These are phyloP conservation scores for Bimastos eiseni DNA, from an alignment of 2,888 invertebrate genomes.

Conservation along the genomic window DNA sequence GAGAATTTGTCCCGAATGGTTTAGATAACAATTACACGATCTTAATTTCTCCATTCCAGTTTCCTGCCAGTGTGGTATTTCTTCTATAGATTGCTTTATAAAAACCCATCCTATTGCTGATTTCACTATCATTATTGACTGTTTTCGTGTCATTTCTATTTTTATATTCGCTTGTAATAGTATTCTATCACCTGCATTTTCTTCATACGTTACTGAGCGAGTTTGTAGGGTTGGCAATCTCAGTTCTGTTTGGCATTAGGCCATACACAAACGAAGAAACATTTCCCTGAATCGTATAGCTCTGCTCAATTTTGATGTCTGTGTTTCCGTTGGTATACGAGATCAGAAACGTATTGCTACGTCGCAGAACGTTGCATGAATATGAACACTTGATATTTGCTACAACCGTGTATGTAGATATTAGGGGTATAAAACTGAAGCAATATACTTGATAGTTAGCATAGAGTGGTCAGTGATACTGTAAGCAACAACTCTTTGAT, in stretches of 20 bases:
- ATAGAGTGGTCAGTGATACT: not conserved
- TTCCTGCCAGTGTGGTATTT: not conserved
- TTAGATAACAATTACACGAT: too few species aligned
- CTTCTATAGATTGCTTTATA: not conserved
- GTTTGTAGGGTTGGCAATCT: too few species aligned
- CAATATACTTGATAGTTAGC: not conserved
- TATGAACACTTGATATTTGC: not conserved
- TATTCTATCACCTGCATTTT: not conserved
- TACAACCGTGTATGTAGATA: not conserved
- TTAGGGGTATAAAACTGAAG: conserved; percentile 2
- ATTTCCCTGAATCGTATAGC: not conserved
- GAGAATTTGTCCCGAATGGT: too few species aligned
- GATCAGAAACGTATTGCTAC: not conserved
- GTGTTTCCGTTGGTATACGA: not conserved
- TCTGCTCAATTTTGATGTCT: not conserved
- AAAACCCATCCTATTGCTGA: not conserved
- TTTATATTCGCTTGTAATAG: not conserved
- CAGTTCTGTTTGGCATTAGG: not conserved
- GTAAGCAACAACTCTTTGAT: not conserved
- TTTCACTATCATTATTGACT: not conserved
- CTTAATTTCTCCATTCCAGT: not conserved
- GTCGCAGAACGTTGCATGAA: not conserved
- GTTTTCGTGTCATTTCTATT: not conserved
- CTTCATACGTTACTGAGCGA: too few species aligned
- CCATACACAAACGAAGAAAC: not conserved